phyloP scores from a whole-genome alignment of 2,113 vertebrate species.

The Passerina amoena region DNA sequence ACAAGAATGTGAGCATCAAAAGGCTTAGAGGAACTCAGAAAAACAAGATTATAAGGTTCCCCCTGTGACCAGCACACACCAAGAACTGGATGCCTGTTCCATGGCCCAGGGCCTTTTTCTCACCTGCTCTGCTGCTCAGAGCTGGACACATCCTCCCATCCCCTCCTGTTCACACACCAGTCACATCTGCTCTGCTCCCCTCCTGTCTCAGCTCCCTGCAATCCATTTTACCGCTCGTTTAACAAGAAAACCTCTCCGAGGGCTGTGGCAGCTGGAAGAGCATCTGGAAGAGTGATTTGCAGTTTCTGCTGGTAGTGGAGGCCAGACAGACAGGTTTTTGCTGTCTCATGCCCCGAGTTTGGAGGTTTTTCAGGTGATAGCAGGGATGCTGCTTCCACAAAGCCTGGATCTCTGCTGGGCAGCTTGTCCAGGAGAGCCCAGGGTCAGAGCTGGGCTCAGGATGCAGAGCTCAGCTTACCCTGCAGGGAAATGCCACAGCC shows the following conservation, averaged over 20 bases:
- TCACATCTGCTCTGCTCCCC: background rate
- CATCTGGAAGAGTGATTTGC: constrained; percentile 2
- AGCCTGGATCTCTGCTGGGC: background rate
- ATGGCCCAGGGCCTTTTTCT: background rate
- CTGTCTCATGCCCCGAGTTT: background rate
- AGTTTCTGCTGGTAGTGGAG: background rate
- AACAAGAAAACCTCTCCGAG: background rate
- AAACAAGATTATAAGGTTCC: no score
- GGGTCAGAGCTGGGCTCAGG: accelerated
- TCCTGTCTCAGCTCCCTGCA: background rate
- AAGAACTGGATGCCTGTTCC: background rate
- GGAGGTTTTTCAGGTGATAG: background rate
- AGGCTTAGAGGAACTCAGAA: no score
- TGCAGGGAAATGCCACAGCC: background rate
- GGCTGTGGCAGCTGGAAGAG: background rate
- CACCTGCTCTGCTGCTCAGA: background rate
- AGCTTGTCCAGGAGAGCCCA: background rate
- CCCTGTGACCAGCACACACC: background rate
- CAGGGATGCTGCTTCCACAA: background rate
- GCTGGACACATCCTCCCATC: background rate
- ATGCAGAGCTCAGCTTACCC: background rate
- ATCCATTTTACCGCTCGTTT: background rate
- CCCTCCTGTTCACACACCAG: background rate
- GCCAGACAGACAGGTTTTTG: background rate
- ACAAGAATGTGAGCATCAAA: no score